Evolutionary conservation across 1,140 invertebrate genomes (phyloP).

Genomic region (Sitobion miscanthi): DNA sequence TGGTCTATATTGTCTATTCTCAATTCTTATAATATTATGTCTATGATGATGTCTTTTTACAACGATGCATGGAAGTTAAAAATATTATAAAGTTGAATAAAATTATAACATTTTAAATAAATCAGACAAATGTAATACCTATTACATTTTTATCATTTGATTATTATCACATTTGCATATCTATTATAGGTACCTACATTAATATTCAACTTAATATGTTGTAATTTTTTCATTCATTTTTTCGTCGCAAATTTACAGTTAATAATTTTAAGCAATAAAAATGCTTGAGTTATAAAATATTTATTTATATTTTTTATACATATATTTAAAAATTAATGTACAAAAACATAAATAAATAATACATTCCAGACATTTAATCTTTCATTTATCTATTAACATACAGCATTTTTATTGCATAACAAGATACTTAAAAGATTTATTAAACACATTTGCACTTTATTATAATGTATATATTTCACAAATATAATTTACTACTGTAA

Average conservation of each 20-base stretch:
- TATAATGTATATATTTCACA: not conserved
- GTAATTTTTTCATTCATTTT: not conserved
- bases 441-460: not conserved
- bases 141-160: not conserved
- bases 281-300: not conserved
- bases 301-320: not conserved
- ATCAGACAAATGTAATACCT: not conserved
- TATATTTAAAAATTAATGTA: not conserved
- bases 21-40: not conserved
- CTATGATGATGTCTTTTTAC: not conserved
- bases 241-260: not conserved
- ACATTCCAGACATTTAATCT: not conserved
- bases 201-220: not conserved
- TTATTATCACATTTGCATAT: not conserved
- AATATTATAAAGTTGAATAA: not conserved
- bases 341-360: constrained; percentile 4
- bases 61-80: not conserved
- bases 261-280: not conserved
- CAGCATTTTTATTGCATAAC: not conserved
- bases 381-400: not conserved
- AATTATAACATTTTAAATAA: not conserved
- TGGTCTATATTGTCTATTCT: not conserved
- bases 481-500: not conserved
- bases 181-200: not conserved
- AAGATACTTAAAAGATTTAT: constrained; percentile 5